Percentiles rank a stretch among this genome's conserved stretches.
phyloP scores from a whole-genome alignment of 23 tunicate species.

The Diplosoma virens region DNA sequence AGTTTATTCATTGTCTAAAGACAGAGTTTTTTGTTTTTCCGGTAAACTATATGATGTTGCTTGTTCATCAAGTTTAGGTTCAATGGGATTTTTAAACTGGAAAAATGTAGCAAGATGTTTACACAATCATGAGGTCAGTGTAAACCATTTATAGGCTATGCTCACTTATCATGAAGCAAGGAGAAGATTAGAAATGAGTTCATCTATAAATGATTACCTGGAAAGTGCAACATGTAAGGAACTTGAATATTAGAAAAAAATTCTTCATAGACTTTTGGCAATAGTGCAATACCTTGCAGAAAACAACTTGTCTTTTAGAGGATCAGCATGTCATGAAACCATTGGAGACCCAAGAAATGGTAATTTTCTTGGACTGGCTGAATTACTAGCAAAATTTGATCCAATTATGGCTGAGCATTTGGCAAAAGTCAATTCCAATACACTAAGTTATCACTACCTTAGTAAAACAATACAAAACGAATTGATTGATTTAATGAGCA shows the following conservation, averaged over 20 bases:
- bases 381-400: neutral
- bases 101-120: neutral
- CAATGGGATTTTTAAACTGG: neutral
- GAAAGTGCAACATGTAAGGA: neutral
- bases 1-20: neutral
- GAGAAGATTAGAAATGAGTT: too few relatives aligned
- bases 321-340: neutral
- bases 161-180: neutral
- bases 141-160: neutral
- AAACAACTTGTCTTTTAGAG: neutral
- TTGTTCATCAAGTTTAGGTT: neutral
- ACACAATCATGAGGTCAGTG: neutral
- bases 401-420: neutral
- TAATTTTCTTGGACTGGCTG: neutral
- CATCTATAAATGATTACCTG: neutral
- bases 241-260: neutral
- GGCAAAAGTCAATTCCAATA: neutral
- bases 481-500: neutral
- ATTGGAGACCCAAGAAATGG: conserved; percentile 3
- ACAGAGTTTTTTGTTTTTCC: neutral
- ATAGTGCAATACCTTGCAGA: neutral
- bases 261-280: too few relatives aligned
- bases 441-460: neutral
- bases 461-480: conserved; percentile 4
- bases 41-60: neutral